Evolutionary conservation across 2,888 invertebrate genomes (phyloP), one percentile per base, ranked within the genome.

Genomic region (Unio pictorum): DNA sequence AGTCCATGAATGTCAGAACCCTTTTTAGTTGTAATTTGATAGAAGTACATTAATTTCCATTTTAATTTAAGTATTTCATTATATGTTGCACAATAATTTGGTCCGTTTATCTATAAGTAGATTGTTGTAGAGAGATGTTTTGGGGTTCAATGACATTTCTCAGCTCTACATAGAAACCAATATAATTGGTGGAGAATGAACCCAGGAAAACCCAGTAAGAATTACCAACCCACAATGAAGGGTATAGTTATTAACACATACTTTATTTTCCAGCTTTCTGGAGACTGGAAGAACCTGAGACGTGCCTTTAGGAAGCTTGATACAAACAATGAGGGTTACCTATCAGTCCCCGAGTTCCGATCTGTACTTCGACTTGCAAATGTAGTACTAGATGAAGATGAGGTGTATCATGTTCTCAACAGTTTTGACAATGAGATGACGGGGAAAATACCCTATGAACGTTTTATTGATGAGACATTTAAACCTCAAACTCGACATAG

Each of bases 201-300:
- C 7, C 34, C 7, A 34, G 34, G 34, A 34, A 34, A 34, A 34
- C 7, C 34, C 8, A 34, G 34, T 34, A 34, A 34, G 34, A 34
- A 34, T 8, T 8, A 34, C 34, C 34, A 34, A 34, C 0, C 34
- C 34, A 34, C 8, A 6, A 34, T 34, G 34, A 34, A 34, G n/a
- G n/a, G 18, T 11, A 3, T 58, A 20, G n/a, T 58, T 20, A 58
- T 17, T 58, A n/a, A n/a, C n/a, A 58, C n/a, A 23, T 58, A 15
- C 45, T 66, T 66, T 34, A 6, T 61, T 56, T 74, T 75, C 20
- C 80, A 89, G 89, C 73, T 89, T 62, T 81, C 88, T 4, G 87
- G 87, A 23, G 88, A 89, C 71, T 89, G 89, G 89, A 89, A 89
- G 78, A 86, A 86, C 64, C 78, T 89, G 20, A 81, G 88, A 26